Evolutionary conservation across 2,888 invertebrate genomes (phyloP).

Genomic region (Mamestra brassicae): DNA sequence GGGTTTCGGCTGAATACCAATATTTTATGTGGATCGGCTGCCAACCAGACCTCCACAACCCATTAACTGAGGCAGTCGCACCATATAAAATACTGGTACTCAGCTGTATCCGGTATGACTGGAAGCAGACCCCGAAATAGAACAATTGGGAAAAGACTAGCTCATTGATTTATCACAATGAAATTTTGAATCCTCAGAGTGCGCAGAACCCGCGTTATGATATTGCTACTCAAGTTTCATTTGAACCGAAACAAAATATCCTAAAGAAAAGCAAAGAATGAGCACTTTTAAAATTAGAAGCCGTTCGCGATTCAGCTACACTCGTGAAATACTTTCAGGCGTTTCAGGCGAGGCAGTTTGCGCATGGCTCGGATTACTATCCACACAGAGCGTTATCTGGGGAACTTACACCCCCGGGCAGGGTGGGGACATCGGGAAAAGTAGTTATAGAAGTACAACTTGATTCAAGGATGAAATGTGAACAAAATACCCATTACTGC

Average conservation of each 20-base stretch:
- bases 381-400: conserved; percentile 61
- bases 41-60: no score
- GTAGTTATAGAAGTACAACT: conserved; percentile 30
- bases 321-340: conserved; percentile 50
- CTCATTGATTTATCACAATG: no score
- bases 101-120: no score
- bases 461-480: not conserved
- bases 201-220: not conserved
- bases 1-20: no score
- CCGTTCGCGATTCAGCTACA: conserved; percentile 37
- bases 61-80: no score
- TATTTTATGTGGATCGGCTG: no score
- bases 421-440: not conserved
- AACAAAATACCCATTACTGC: no score
- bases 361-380: conserved; percentile 58
- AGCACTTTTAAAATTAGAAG: conserved; percentile 54
- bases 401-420: conserved; percentile 59
- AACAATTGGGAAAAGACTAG: no score
- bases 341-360: conserved; percentile 30
- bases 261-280: conserved; percentile 20
- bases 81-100: no score
- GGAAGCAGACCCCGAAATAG: no score
- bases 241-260: conserved; percentile 6
- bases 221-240: not conserved
- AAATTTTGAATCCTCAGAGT: not conserved